Base-by-base conservation (phyloP, 2,797 vertebrate genomes). In the Perdix hodgsoniae region DNA sequence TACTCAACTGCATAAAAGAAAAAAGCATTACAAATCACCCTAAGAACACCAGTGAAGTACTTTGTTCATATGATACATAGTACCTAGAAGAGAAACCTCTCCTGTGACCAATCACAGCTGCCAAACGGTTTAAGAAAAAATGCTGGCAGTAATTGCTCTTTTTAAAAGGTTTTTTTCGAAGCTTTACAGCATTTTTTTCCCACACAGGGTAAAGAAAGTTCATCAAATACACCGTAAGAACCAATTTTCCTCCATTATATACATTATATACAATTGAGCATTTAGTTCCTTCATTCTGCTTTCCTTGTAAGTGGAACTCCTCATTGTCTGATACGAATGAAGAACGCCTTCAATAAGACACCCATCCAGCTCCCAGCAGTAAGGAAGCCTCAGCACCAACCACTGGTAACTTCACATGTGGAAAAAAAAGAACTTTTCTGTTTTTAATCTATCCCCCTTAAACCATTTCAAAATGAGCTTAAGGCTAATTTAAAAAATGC, bases 211-310 rank as follows among this genome's bases (percentile, higher is more conserved):
- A 91, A 91, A 74, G 71, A 82, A 71, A 86, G 40, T 91, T 94
- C 91, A 95, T 94, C 90, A 92, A 83, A 87, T 86, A 59, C 65
- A 87, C 37, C 90, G 89, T 76, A 84, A 92, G 79, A 90, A 86
- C 45, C 9, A 1, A 50, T 83, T 75, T 80, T 73, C 35, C 70
- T 79, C 79, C 2, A 1, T 89, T 96, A 96, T 97, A 57, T 96
- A 97, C 94, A 97, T 78, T 84, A 92, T 96, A 83, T 91, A 96
- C 89, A 97, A n/a, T 2, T 74, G 44, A 93, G 22, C 87, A 79
- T 81, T 92, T 71, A 76, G 83, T 90, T 97, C 85, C 90, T 97
- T 97, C 95, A 66, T 37, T 65, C 71, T 44, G 18, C 42, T 73
- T 88, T 95, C 91, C 52, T 29, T 91, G 76, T 40, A 52, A 45